Percentiles rank a stretch among this genome's conserved stretches.
Conservation (phyloP, 2,113 vertebrate genomes). For the Platichthys stellatus region DNA sequence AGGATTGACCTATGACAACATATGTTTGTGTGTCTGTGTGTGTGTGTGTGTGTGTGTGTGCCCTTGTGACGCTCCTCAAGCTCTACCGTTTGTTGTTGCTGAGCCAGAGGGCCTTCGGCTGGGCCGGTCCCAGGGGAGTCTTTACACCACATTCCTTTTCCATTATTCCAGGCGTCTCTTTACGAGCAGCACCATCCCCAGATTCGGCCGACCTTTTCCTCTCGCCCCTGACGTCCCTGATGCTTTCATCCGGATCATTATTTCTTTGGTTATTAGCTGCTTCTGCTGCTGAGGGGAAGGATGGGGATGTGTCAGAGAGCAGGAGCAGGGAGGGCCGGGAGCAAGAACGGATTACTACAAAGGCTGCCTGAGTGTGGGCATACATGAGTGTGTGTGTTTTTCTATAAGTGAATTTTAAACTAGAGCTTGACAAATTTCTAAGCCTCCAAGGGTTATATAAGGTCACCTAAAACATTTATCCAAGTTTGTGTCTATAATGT, state of each 20-base stretch:
- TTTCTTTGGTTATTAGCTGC: conserved; percentile 56
- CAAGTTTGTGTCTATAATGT: not conserved
- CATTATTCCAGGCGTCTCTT: conserved; percentile 82
- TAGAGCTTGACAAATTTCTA: not conserved
- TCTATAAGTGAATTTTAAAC: not conserved
- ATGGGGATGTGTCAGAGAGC: conserved; percentile 43
- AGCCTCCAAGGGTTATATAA: conserved; percentile 5
- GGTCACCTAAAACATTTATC: conserved; percentile 8
- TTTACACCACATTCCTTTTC: conserved; percentile 80
- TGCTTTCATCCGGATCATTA: conserved; percentile 62
- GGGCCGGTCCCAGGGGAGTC: conserved; percentile 84
- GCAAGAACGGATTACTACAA: not conserved
- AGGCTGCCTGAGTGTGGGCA: conserved; percentile 16
- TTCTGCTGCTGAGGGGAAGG: conserved; percentile 30
- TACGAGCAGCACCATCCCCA: conserved; percentile 75
- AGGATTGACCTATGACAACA: not conserved
- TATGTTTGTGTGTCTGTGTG: conserved; percentile 36
- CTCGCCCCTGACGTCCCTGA: conserved; percentile 61
- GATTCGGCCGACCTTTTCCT: conserved; percentile 68
- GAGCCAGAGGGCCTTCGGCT: conserved; percentile 86
- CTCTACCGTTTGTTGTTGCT: conserved; percentile 72
- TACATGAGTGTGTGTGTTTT: not conserved
- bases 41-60: conserved; percentile 79
- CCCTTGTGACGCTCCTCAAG: conserved; percentile 69
- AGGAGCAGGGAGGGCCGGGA: too few relatives aligned